phyloP scores from a whole-genome alignment of 2,888 invertebrate genomes.

The Drosophila bunnanda region DNA sequence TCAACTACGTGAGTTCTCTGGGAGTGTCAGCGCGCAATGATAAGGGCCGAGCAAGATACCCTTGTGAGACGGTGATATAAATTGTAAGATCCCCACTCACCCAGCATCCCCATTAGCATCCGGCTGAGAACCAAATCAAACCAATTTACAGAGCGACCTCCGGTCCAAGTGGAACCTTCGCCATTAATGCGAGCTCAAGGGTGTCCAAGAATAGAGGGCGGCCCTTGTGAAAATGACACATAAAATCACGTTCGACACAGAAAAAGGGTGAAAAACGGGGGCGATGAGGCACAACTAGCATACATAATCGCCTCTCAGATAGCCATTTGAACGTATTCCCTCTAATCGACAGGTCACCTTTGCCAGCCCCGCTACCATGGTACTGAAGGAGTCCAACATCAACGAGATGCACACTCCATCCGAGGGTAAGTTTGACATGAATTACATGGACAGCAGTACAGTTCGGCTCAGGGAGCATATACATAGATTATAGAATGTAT shows the following conservation, averaged over 20 bases:
- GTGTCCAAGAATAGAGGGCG: constrained; percentile 20
- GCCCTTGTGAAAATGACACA: constrained; percentile 16
- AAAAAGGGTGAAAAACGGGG: constrained; percentile 15
- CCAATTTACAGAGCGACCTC: constrained; percentile 22
- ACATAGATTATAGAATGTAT: background rate
- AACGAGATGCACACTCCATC: constrained; percentile 75
- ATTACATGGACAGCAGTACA: background rate
- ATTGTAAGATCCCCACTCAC: background rate
- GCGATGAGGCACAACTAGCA: background rate
- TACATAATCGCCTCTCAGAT: constrained; percentile 4
- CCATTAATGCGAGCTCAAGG: constrained; percentile 36
- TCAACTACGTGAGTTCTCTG: constrained; percentile 23
- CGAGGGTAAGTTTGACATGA: constrained; percentile 61
- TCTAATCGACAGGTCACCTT: constrained; percentile 87
- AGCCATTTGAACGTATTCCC: constrained; percentile 30
- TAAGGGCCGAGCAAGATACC: background rate
- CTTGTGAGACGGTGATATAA: background rate
- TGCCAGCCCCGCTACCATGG: constrained; percentile 85
- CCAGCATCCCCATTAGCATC: constrained; percentile 9
- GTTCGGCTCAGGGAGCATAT: background rate
- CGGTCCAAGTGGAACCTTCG: constrained; percentile 32
- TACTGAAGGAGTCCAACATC: constrained; percentile 85
- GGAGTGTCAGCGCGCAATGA: background rate
- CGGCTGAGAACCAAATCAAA: constrained; percentile 9
- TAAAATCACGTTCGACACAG: constrained; percentile 37